Base-by-base conservation (phyloP, 1,140 invertebrate species). In the Hyles vespertilio region DNA sequence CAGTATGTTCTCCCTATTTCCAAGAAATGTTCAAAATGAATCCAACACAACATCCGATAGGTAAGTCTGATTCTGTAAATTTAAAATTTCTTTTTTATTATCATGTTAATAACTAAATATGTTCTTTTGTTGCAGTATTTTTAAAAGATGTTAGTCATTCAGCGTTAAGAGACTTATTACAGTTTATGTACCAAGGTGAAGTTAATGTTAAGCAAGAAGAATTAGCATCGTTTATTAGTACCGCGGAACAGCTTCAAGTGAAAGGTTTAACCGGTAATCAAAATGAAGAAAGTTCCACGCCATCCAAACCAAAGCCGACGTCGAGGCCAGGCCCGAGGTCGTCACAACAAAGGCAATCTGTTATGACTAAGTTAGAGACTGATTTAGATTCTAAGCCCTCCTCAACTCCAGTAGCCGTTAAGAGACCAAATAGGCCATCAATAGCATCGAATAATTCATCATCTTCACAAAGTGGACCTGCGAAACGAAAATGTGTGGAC, bases 151-250 rank as follows among this genome's bases (percentile, higher is more conserved):
- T 96, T 79, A 92, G 92, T 84, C 93, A 94, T 83, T 89, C 91
- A 61, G 94, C 95, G 66, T 86, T 96, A 72, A 93, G 92, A 86
- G 93, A 95, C 84, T 91, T 96, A 70, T 91, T 96, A 72, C 93
- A 94, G 77, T 96, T 96, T 86, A 96, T 96, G 93, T 96, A 96
- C 80, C 93, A 94, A 89, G 95, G 95, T 66, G 94, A 96, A 91
- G 95, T 96, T 52, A 95, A 95, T 90, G 94, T 96, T 71, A 94
- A 93, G 73, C 94, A 96, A 89, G 94, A 96, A 79, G 94, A 96
- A 71, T 91, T 96, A 79, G 92, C 93, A 60, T 92, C 93, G 59
- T 95, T 96, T 84, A 92, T 96, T 74, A 96, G 95, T 91, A 94
- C 95, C 72, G 95, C 95, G 65, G 94, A 96, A 90, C 93, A 94